A percentile compares a stretch with the other conserved stretches of the same genome.
Conservation (phyloP, 2,888 invertebrate species). For the Rhopalosiphum nymphaeae region DNA sequence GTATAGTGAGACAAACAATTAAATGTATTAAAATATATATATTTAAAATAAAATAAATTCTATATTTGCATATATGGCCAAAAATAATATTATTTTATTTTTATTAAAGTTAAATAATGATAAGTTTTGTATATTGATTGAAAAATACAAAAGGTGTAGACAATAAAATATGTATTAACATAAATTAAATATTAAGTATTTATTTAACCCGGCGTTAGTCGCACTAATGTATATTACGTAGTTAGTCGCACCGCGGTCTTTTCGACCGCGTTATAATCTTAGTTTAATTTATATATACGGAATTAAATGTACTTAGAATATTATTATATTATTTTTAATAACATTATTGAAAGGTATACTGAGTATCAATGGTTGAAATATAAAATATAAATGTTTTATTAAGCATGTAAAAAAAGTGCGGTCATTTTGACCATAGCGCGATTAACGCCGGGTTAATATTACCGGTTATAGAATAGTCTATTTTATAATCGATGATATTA, state of each 20-base stretch:
- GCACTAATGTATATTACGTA: no score
- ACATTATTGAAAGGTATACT: conserved; percentile 26
- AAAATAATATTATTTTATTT: not conserved
- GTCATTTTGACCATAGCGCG: conserved; percentile 17
- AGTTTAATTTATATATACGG: not conserved
- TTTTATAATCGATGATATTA: not conserved
- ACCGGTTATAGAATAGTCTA: no score
- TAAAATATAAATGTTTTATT: conserved; percentile 44
- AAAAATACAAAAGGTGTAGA: not conserved
- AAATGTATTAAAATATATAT: not conserved
- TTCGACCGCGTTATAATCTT: no score
- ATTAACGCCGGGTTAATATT: not conserved
- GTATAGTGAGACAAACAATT: not conserved
- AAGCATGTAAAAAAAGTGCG: conserved; percentile 24
- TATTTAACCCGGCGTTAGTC: no score
- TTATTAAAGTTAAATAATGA: not conserved
- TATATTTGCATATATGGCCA: not conserved
- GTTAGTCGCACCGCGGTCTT: no score
- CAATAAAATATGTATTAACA: not conserved
- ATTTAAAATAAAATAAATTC: not conserved
- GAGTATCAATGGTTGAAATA: conserved; percentile 14
- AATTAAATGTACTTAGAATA: conserved; percentile 27
- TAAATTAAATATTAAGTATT: not conserved
- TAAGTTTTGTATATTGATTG: not conserved
- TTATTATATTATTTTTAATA: conserved; percentile 33